Base-by-base conservation (phyloP, 2,888 invertebrate genomes). In the Asteroscopus sphinx region DNA sequence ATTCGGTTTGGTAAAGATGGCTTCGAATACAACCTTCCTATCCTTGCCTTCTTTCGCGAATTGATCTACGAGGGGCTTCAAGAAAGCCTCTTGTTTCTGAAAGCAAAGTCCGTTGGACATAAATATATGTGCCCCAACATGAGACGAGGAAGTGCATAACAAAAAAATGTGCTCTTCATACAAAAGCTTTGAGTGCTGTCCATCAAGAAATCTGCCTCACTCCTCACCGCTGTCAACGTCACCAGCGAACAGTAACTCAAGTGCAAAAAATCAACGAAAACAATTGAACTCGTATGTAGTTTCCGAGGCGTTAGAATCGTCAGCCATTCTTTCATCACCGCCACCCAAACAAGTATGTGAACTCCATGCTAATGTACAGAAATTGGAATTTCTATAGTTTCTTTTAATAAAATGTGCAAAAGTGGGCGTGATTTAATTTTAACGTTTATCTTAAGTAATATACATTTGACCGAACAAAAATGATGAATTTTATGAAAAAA, bases 1-100 rank as follows among this genome's bases (percentile, higher is more conserved):
- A 89, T 99, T 99, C n/a, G 98, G 97, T 93, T 99, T 99, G 68
- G 98, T 98, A 95, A 99, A 99, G 86, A 97, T 97, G 65, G 98
- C 98, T 90, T 98, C 98, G 85, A 99, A 99, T 35, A 96, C 95
- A 73, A 98, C 98, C 91, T 98, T 98, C 90, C 98, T 99, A 91
- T 99, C 99, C 92, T 99, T 98, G 79, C 99, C 98, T 96, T 99
- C 98, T 91, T 98, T 97, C 75, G 98, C 98, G 87, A 97, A 97
- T 93, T 98, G 97, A 95, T 99, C 99, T 82, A 98, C 96, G 83
- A 99, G 95, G 65, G 99, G 99, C 90, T 98, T 98, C 90, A 99
- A 95, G 96, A 99, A 99, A 65, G 97, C 96, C 82, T 99, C 99
- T 95, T 96, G 96, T 97, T 99, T 99, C 98, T 99, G 95, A 67